Conservation (phyloP, 2,113 vertebrate species). For the Marmota monax region DNA sequence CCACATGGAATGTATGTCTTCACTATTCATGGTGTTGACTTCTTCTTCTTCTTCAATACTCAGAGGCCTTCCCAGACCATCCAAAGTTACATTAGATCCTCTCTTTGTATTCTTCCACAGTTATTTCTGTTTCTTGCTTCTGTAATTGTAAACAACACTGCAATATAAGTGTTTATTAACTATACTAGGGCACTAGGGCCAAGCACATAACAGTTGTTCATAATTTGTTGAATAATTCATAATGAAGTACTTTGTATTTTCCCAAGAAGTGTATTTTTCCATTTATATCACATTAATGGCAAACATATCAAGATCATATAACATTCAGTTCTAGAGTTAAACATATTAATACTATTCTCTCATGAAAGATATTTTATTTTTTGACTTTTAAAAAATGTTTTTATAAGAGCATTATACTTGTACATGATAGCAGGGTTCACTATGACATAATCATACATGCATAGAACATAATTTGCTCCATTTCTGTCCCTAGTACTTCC, state of each 20-base stretch:
- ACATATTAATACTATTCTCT: constrained; percentile 16
- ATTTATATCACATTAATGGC: neutral
- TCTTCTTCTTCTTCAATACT: neutral
- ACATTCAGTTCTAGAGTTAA: neutral
- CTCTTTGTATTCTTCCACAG: neutral
- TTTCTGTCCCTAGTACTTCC: too few species aligned
- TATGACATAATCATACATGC: too few species aligned
- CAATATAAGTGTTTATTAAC: neutral
- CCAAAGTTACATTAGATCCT: neutral
- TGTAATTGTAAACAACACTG: neutral
- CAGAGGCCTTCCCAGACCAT: neutral
- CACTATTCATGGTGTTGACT: neutral
- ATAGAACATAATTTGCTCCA: too few species aligned
- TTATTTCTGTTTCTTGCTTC: neutral
- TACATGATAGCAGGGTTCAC: too few species aligned
- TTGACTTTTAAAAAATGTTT: neutral
- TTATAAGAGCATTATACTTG: too few species aligned
- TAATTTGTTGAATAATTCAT: neutral
- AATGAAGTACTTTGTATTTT: constrained; percentile 26
- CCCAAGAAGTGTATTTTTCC: neutral
- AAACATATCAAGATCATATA: constrained; percentile 38
- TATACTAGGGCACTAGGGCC: neutral
- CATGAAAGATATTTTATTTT: constrained; percentile 20
- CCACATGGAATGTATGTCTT: neutral
- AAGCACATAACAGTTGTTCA: neutral